These are phyloP conservation scores for Cladopsammia gracilis DNA, from an alignment of 64 coral and sea anemone species.

Conservation along the genomic window DNA sequence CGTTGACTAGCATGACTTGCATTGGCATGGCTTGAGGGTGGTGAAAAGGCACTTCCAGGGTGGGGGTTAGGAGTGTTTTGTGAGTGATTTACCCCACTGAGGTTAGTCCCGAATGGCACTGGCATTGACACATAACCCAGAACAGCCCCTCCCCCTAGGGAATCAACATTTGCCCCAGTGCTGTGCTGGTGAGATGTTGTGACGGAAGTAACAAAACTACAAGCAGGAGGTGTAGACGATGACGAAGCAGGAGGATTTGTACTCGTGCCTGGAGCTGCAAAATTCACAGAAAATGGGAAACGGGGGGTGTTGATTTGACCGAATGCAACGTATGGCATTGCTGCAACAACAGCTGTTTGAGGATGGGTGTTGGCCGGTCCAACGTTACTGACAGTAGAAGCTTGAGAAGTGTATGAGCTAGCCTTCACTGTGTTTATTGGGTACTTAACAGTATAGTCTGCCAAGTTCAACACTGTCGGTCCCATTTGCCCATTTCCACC, in stretches of 20 bases:
- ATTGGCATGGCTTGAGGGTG: constrained; percentile 16
- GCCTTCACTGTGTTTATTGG: constrained; percentile 78
- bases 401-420: constrained; percentile 40
- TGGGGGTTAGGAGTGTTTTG: not conserved
- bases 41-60: constrained; percentile 30
- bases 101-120: not conserved
- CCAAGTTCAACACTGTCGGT: constrained; percentile 22
- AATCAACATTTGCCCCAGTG: not conserved
- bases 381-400: constrained; percentile 7
- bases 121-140: constrained; percentile 26
- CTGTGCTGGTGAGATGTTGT: constrained; percentile 23
- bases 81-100: not conserved
- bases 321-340: constrained; percentile 62
- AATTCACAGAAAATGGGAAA: constrained; percentile 37
- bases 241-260: constrained; percentile 21
- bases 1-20: constrained; percentile 14
- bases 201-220: constrained; percentile 16
- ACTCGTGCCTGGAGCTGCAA: constrained; percentile 9
- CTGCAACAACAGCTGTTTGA: constrained; percentile 62
- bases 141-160: not conserved
- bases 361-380: not conserved
- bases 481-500: constrained; percentile 65
- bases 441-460: constrained; percentile 75
- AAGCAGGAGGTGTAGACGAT: constrained; percentile 16
- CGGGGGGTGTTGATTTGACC: constrained; percentile 43